Conservation (phyloP, 2,888 invertebrate species). For the Tridacna gigas region DNA sequence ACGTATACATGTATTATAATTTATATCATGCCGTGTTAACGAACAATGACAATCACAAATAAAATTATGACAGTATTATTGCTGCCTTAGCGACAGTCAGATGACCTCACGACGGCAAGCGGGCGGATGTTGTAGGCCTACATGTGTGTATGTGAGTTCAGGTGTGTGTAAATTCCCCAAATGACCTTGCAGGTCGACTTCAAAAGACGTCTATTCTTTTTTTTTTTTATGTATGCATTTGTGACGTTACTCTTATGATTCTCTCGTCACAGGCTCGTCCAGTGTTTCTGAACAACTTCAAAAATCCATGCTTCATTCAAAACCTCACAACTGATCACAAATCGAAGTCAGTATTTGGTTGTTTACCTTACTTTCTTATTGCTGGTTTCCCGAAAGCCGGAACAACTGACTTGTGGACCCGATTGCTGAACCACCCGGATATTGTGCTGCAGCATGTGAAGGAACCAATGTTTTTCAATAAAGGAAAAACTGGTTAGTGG, state of each 20-base stretch:
- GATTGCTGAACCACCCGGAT: constrained; percentile 73
- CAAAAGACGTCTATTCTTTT: too few relatives aligned
- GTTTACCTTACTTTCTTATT: constrained; percentile 93
- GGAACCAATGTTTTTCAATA: constrained; percentile 62
- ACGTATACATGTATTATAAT: too few relatives aligned
- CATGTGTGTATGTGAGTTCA: too few relatives aligned
- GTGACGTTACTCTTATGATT: too few relatives aligned
- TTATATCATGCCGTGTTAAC: too few relatives aligned
- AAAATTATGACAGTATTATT: too few relatives aligned
- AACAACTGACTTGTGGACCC: constrained; percentile 75
- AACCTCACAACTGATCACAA: constrained; percentile 9
- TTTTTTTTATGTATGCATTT: too few relatives aligned
- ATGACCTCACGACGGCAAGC: too few relatives aligned
- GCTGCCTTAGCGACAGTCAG: too few relatives aligned
- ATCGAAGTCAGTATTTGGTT: constrained; percentile 85
- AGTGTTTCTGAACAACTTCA: constrained; percentile 69
- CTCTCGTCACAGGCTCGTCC: constrained; percentile 61
- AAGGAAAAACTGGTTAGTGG: constrained; percentile 41
- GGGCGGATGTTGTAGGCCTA: background rate
- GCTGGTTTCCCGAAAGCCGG: constrained; percentile 79
- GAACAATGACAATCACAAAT: too few relatives aligned
- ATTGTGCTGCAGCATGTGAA: constrained; percentile 55
- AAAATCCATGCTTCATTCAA: constrained; percentile 75
- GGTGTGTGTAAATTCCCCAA: background rate
- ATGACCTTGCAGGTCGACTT: too few relatives aligned